Evolutionary conservation across 2,888 invertebrate species (phyloP).

Genomic region (Cancer borealis): DNA sequence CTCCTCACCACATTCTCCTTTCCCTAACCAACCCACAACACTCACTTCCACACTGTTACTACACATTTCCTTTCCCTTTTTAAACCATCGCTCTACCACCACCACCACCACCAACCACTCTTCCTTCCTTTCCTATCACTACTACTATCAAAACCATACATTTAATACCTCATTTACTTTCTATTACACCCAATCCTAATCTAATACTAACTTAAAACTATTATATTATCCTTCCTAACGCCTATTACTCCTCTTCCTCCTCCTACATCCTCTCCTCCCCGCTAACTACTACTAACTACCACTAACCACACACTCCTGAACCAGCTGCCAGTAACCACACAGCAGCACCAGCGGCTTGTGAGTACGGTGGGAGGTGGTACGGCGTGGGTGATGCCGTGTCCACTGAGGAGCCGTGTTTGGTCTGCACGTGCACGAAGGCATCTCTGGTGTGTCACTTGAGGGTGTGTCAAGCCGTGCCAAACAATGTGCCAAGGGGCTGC

Average conservation of each 20-base stretch:
- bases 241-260: neutral
- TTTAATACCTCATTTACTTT: too few relatives aligned
- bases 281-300: neutral
- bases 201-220: neutral
- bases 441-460: conserved; percentile 88
- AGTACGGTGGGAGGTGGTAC: conserved; percentile 87
- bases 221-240: neutral
- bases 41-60: too few relatives aligned
- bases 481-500: conserved; percentile 86
- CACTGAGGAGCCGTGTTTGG: conserved; percentile 88
- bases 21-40: too few relatives aligned
- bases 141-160: too few relatives aligned
- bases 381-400: conserved; percentile 83
- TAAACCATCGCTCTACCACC: neutral
- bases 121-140: neutral
- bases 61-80: too few relatives aligned
- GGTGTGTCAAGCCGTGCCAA: conserved; percentile 85
- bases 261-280: neutral
- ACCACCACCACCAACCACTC: neutral
- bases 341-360: conserved; percentile 81
- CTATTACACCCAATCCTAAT: neutral
- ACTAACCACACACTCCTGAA: conserved; percentile 25
- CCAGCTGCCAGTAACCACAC: conserved; percentile 59
- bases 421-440: conserved; percentile 87
- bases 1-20: neutral